These are phyloP conservation scores for Coecobrya sp. DNA, from an alignment of 2,888 invertebrate genomes.

Conservation along the genomic window DNA sequence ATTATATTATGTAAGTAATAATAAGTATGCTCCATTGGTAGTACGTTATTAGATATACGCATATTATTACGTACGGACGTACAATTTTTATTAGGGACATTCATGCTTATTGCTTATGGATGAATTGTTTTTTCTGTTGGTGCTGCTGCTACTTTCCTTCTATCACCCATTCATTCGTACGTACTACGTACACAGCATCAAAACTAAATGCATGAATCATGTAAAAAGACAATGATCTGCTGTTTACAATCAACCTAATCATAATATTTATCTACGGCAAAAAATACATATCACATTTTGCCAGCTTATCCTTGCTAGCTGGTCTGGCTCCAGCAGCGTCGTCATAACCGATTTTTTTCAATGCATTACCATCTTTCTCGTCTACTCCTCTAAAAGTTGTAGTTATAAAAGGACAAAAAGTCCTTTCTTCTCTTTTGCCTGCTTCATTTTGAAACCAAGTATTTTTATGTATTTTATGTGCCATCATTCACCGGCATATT, in stretches of 20 bases:
- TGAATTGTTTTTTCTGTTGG: conserved; percentile 34
- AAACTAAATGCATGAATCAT: conserved; percentile 64
- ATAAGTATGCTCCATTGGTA: conserved; percentile 16
- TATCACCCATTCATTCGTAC: neutral
- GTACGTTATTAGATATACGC: conserved; percentile 3
- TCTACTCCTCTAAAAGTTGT: conserved; percentile 10
- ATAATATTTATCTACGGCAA: conserved; percentile 65
- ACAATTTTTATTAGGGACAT: conserved; percentile 56
- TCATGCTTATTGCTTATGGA: conserved; percentile 60
- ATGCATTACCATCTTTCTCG: neutral
- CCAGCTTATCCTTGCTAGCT: conserved; percentile 45
- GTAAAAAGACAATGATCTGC: conserved; percentile 65
- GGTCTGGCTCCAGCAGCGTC: conserved; percentile 44
- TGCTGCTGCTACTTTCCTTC: neutral
- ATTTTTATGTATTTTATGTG: conserved; percentile 61
- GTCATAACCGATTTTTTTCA: conserved; percentile 13
- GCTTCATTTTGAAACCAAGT: conserved; percentile 43
- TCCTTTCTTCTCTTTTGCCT: conserved; percentile 35
- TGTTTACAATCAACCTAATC: conserved; percentile 66
- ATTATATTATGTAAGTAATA: conserved; percentile 42
- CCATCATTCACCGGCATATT: conserved; percentile 64
- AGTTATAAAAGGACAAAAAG: conserved; percentile 48
- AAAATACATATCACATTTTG: conserved; percentile 53
- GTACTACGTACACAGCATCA: neutral
- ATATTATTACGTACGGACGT: conserved; percentile 33